Percentiles rank a stretch among this genome's conserved stretches.
Evolutionary conservation across 1,140 invertebrate species (phyloP).

Genomic region (Drosophila subpulchrella): DNA sequence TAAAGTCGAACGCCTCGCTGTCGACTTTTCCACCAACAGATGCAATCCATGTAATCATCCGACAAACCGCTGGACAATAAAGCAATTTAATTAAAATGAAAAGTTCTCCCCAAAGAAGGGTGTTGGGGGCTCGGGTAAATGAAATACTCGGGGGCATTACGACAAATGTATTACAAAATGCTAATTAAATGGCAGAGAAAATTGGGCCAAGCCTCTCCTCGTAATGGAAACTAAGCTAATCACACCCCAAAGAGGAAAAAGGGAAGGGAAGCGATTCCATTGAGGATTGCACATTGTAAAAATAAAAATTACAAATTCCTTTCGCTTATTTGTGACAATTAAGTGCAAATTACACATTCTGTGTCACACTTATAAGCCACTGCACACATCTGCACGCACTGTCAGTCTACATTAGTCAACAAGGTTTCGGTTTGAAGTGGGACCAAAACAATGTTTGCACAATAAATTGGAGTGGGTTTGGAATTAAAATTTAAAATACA

Average conservation of each 20-base stretch:
- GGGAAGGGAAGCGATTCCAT: constrained; percentile 1
- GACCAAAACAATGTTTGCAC: no score
- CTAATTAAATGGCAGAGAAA: constrained; percentile 73
- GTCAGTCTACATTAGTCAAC: neutral
- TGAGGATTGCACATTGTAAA: constrained; percentile 23
- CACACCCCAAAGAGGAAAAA: constrained; percentile 45
- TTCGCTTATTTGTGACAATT: constrained; percentile 72
- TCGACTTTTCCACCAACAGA: constrained; percentile 9
- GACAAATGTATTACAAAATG: constrained; percentile 79
- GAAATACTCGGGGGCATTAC: constrained; percentile 69
- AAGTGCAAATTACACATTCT: constrained; percentile 66
- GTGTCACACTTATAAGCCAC: constrained; percentile 34
- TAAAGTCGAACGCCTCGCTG: constrained; percentile 7
- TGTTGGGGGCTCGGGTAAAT: neutral
- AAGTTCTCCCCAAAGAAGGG: constrained; percentile 30
- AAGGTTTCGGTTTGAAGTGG: neutral
- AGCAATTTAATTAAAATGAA: constrained; percentile 73
- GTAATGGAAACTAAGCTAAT: constrained; percentile 66
- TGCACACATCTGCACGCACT: constrained; percentile 3
- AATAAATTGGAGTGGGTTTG: neutral
- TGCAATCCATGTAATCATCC: constrained; percentile 52
- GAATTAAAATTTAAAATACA: no score
- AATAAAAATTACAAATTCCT: constrained; percentile 57
- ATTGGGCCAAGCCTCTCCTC: constrained; percentile 71
- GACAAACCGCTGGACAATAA: constrained; percentile 37